Evolutionary conservation across 2,888 invertebrate genomes (phyloP).

Genomic region (Congeria kusceri): DNA sequence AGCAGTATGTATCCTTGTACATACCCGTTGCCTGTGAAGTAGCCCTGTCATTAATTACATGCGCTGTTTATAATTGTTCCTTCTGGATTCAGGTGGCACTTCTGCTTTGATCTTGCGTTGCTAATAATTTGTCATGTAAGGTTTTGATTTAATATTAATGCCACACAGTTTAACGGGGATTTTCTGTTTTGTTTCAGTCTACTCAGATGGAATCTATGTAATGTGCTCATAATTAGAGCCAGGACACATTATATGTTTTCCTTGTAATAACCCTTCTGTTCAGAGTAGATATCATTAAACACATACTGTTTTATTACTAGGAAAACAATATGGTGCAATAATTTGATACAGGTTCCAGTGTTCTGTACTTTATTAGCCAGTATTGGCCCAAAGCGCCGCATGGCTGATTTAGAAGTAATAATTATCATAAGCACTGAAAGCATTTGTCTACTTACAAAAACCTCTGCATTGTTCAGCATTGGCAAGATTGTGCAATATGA

Average conservation of each 20-base stretch:
- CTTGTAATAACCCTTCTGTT: neutral
- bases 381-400: too few relatives aligned
- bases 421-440: too few relatives aligned
- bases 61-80: constrained; percentile 56
- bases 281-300: constrained; percentile 6
- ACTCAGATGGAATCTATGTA: too few relatives aligned
- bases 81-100: constrained; percentile 55
- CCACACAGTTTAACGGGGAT: neutral
- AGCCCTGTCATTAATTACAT: constrained; percentile 52
- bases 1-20: constrained; percentile 28
- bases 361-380: too few relatives aligned
- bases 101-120: constrained; percentile 48
- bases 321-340: too few relatives aligned
- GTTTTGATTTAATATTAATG: constrained; percentile 57
- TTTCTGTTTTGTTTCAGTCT: too few relatives aligned
- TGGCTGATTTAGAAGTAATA: too few relatives aligned
- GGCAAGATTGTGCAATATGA: too few relatives aligned
- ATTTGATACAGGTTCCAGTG: too few relatives aligned
- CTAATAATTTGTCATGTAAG: constrained; percentile 60
- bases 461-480: too few relatives aligned
- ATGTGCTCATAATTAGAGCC: neutral
- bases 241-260: neutral
- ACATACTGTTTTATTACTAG: constrained; percentile 23
- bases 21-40: constrained; percentile 19
- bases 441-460: too few relatives aligned